phyloP scores from a whole-genome alignment of 1,140 invertebrate genomes.

The Drosophila nigromelanica region DNA sequence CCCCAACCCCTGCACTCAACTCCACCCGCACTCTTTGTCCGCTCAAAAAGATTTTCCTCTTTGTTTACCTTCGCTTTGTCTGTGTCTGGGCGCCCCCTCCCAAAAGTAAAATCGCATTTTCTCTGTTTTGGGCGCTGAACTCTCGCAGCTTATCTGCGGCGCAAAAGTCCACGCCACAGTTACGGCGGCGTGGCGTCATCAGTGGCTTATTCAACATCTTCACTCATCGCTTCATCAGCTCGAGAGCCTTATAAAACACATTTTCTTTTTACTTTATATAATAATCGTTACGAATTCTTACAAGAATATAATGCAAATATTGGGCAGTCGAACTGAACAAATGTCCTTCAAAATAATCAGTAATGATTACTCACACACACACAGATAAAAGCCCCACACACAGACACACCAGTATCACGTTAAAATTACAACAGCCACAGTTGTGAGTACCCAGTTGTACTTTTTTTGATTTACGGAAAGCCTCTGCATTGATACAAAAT shows the following conservation, averaged over 20 bases:
- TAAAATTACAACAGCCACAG: conserved; percentile 19
- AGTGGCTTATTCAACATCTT: conserved; percentile 54
- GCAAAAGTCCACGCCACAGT: conserved; percentile 65
- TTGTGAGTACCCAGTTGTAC: conserved; percentile 27
- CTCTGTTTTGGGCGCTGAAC: conserved; percentile 38
- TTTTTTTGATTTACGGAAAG: neutral
- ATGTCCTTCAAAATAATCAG: conserved; percentile 81
- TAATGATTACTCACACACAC: conserved; percentile 55
- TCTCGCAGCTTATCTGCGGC: conserved; percentile 67
- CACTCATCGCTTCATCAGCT: conserved; percentile 5
- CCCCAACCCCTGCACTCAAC: neutral
- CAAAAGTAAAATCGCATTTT: conserved; percentile 25
- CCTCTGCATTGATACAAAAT: neutral
- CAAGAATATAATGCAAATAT: conserved; percentile 30
- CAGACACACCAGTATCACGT: conserved; percentile 32
- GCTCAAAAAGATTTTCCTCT: conserved; percentile 33
- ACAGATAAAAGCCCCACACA: conserved; percentile 28
- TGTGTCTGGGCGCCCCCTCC: conserved; percentile 14
- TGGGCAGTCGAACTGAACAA: conserved; percentile 61
- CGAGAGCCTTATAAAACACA: neutral
- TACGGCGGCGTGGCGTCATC: conserved; percentile 41
- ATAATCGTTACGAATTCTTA: conserved; percentile 37
- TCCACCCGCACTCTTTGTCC: neutral
- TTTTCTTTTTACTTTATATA: conserved; percentile 5
- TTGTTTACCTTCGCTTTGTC: conserved; percentile 52